Conservation (phyloP, 1,140 invertebrate species). For the Diplogasteroides magnus region DNA sequence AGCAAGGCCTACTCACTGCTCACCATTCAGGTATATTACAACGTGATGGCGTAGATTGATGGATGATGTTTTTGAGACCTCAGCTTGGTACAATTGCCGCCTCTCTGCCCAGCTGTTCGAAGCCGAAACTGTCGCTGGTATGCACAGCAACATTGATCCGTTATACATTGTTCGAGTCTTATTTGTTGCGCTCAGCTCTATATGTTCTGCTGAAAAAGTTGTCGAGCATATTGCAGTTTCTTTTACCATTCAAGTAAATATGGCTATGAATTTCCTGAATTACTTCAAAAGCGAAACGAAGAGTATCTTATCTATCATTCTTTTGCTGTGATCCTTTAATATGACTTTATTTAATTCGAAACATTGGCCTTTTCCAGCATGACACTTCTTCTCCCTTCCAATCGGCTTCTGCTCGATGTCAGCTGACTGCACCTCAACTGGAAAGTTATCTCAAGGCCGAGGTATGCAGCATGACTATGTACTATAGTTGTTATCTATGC, state of each 20-base stretch:
- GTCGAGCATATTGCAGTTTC: no score
- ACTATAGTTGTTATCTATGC: no score
- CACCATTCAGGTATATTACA: constrained; percentile 38
- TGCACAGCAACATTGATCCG: not conserved
- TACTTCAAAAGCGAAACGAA: no score
- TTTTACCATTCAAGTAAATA: not conserved
- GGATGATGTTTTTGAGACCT: constrained; percentile 9
- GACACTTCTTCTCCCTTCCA: constrained; percentile 37
- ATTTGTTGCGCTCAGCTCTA: no score
- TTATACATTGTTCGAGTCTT: not conserved
- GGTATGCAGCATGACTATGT: constrained; percentile 33
- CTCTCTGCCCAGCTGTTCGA: constrained; percentile 27
- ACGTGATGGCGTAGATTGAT: not conserved
- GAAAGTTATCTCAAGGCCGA: constrained; percentile 45
- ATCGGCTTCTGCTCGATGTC: constrained; percentile 19
- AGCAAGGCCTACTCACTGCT: constrained; percentile 42
- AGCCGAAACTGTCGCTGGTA: not conserved
- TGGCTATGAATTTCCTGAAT: no score
- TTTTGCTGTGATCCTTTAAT: no score
- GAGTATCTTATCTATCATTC: no score
- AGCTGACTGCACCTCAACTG: constrained; percentile 37
- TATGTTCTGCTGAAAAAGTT: no score
- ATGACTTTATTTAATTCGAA: no score
- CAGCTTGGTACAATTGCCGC: constrained; percentile 49
- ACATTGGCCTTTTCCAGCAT: constrained; percentile 1